These are phyloP conservation scores for Tyria jacobaeae DNA, from an alignment of 2,888 invertebrate species.

Conservation along the genomic window DNA sequence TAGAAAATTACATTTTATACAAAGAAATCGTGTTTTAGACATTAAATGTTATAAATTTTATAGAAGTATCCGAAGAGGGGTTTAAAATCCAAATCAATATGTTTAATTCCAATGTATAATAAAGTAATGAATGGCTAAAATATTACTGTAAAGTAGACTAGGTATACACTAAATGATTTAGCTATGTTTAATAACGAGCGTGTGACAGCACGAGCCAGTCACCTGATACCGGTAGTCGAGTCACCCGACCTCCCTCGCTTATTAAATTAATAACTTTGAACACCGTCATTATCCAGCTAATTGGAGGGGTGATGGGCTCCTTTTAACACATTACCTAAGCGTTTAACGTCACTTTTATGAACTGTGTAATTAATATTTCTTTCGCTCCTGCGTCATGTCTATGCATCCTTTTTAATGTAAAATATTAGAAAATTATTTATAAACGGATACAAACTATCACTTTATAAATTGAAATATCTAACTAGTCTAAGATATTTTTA, in stretches of 20 bases:
- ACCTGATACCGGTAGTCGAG: constrained; percentile 66
- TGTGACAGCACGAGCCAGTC: constrained; percentile 43
- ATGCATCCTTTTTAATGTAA: neutral
- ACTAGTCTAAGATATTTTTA: no score
- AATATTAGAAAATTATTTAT: neutral
- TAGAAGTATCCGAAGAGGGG: constrained; percentile 31
- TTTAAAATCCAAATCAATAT: neutral
- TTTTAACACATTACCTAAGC: constrained; percentile 81
- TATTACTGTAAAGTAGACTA: neutral
- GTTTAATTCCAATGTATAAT: neutral
- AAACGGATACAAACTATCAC: neutral
- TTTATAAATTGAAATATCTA: no score
- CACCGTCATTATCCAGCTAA: constrained; percentile 83
- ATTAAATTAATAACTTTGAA: constrained; percentile 86
- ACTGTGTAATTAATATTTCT: constrained; percentile 79
- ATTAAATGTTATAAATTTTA: constrained; percentile 50
- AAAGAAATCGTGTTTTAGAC: constrained; percentile 79
- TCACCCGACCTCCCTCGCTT: constrained; percentile 75
- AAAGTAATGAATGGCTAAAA: neutral
- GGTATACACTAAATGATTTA: neutral
- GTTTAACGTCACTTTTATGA: constrained; percentile 82
- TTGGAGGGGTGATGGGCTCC: constrained; percentile 83
- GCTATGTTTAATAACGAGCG: constrained; percentile 27
- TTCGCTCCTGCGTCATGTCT: constrained; percentile 26
- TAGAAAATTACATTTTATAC: constrained; percentile 81